phyloP scores from a whole-genome alignment of 2,888 invertebrate species.

The Drosophila trichaetosa region DNA sequence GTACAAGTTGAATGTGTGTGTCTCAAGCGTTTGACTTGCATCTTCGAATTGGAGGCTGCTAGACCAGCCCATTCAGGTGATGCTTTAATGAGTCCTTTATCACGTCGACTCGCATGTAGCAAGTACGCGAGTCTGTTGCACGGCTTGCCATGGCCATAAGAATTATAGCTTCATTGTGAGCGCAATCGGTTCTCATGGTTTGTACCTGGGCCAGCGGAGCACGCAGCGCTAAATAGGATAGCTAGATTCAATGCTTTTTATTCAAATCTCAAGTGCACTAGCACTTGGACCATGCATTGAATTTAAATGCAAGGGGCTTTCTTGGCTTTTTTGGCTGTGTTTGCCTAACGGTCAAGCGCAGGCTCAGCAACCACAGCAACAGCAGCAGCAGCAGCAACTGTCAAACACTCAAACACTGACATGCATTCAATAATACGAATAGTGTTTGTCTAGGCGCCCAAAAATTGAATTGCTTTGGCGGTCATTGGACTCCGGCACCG shows the following conservation, averaged over 20 bases:
- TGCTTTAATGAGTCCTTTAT: slow-evolving; percentile 82
- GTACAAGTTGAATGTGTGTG: slow-evolving; percentile 10
- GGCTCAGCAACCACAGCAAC: slow-evolving; percentile 24
- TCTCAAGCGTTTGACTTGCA: slow-evolving; percentile 37
- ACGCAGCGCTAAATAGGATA: background rate
- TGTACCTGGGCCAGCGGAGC: slow-evolving; percentile 4
- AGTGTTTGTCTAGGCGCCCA: slow-evolving; percentile 69
- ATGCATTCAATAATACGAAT: slow-evolving; percentile 62
- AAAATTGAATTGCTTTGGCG: slow-evolving; percentile 26
- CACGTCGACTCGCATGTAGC: slow-evolving; percentile 63
- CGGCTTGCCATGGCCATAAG: slow-evolving; percentile 56
- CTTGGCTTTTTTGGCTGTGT: slow-evolving; percentile 7
- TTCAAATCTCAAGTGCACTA: slow-evolving; percentile 71
- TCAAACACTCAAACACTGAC: slow-evolving; percentile 73
- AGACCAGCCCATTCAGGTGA: slow-evolving; percentile 80
- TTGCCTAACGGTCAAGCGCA: slow-evolving; percentile 67
- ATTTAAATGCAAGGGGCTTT: background rate
- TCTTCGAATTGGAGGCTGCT: slow-evolving; percentile 65
- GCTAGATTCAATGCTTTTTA: slow-evolving; percentile 63
- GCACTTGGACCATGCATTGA: slow-evolving; percentile 48
- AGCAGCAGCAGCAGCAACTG: slow-evolving; percentile 38
- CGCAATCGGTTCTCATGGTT: slow-evolving; percentile 62
- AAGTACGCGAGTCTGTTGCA: slow-evolving; percentile 33
- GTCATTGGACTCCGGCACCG: slow-evolving; percentile 50
- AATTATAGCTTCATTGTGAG: slow-evolving; percentile 79